Evolutionary conservation across 2,888 invertebrate genomes (phyloP), one percentile per base, ranked within the genome.

Genomic region (Dicranocentrus wangi): DNA sequence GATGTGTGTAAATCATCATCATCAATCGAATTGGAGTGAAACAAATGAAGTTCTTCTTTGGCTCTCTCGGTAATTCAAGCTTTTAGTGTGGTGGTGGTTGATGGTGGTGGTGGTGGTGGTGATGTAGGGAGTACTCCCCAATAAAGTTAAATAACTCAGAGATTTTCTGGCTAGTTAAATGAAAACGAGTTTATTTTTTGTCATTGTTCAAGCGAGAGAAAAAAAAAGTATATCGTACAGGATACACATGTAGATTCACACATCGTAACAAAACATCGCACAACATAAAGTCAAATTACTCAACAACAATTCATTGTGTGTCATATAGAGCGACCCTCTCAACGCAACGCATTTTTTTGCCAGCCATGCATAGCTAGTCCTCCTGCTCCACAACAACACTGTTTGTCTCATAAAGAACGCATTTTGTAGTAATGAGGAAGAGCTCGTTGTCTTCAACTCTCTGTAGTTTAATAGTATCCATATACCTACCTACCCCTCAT

Each of bases 391-490:
- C 61, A 42, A 39, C 32, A 60, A 51, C 63, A 51, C 28, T 3
- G 17, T 51, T 39, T 77, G 77, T 77, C 77, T 69, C 68, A 77
- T 77, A 77, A 77, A 77, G 61, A 69, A 77, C 77, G 19, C 68
- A 77, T 77, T 77, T 32, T 77, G 51, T 42, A 47, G 77, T 77
- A 77, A 77, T 77, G 77, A 77, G 77, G 77, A 77, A 77, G 77
- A 68, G 68, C 69, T 69, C 19, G 69, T 77, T 77, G 69, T 69
- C 47, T 58, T 32, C 66, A 15, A 32, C 32, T 32, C 32, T 32
- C n/a, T n/a, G n/a, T n/a, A n/a, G n/a, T 32, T 32, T 10, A 32
- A 7, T 32, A 7, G 32, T 32, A 32, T 32, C 5, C 32, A 7
- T 32, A n/a, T n/a, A n/a, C n/a, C n/a, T n/a, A n/a, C n/a, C n/a